These are phyloP conservation scores for Loripinus fragilis DNA, from an alignment of 2,888 invertebrate species.

Conservation along the genomic window DNA sequence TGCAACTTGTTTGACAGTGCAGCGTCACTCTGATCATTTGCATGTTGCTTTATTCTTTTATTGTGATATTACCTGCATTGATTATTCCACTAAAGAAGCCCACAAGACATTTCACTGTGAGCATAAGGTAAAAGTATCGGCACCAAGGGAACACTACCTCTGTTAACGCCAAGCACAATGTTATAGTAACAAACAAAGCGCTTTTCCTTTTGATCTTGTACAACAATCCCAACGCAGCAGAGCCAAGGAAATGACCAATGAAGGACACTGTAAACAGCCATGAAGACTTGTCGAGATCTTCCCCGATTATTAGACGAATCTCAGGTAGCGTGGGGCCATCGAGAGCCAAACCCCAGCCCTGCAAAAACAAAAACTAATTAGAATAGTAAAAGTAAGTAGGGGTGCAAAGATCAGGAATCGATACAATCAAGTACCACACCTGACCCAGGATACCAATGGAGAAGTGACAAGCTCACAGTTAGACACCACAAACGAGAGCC, in stretches of 20 bases:
- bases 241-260: constrained; percentile 81
- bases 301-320: constrained; percentile 75
- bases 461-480: too few species aligned
- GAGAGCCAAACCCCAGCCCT: constrained; percentile 34
- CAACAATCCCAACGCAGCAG: constrained; percentile 68
- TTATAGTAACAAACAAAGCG: not conserved
- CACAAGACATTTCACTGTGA: constrained; percentile 33
- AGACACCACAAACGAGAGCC: too few species aligned
- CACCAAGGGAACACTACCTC: constrained; percentile 50
- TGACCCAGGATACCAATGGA: too few species aligned
- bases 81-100: constrained; percentile 41
- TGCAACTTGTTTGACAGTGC: too few species aligned
- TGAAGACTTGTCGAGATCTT: constrained; percentile 73
- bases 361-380: too few species aligned
- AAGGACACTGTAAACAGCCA: constrained; percentile 80
- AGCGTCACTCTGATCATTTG: too few species aligned
- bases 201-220: not conserved
- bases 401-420: too few species aligned
- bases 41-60: too few species aligned
- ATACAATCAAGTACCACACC: too few species aligned
- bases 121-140: constrained; percentile 43
- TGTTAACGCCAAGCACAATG: constrained; percentile 26
- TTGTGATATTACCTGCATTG: constrained; percentile 57
- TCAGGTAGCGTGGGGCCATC: constrained; percentile 81
- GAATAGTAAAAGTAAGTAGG: too few species aligned